Evolutionary conservation across 1,140 invertebrate genomes (phyloP), one percentile per base, ranked within the genome.

Genomic region (Heliconius himera): DNA sequence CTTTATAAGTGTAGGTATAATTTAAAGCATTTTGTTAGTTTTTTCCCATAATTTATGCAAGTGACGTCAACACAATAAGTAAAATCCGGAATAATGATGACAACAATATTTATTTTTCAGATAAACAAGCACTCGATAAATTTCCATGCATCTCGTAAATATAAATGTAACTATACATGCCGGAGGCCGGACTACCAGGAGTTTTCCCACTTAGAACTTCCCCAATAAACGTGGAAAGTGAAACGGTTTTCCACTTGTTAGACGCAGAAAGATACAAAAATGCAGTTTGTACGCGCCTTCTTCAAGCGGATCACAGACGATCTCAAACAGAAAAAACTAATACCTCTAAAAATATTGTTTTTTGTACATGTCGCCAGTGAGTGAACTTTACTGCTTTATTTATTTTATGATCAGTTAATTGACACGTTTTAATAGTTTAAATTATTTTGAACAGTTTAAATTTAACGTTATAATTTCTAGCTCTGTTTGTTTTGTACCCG

Each of bases 281-380:
- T 96, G 96, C 93, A 95, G 91, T 93, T 96, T 79, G 80, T 96
- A 80, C 95, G 95, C 70, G 95, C 94, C 60, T 97, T 97, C 85
- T 96, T 96, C 83, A 91, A 95, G 83, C 91, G 97, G 82, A 96
- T 97, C 77, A 91, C 95, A 77, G 96, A 96, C 81, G 97, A 97
- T 90, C 96, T 97, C 81, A 95, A 95, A 78, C 96, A 97, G 82
- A 97, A 97, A 86, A 96, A 97, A 88, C 91, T 97, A 9, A 92
- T 97, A 79, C 96, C 97, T 2, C 86, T 97, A 29, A 97, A 97
- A 89, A 91, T 97, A 79, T 95, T 97, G 78, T 97, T 97, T 90
- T 97, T 97, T 87, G 96, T 97, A 33, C 96, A 97, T 92, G 96
- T 96, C 29, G 97, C 97, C 38, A 97, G 97, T 97, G 95, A 97